Conservation (phyloP, 2,113 vertebrate genomes). For the Podiceps cristatus region DNA sequence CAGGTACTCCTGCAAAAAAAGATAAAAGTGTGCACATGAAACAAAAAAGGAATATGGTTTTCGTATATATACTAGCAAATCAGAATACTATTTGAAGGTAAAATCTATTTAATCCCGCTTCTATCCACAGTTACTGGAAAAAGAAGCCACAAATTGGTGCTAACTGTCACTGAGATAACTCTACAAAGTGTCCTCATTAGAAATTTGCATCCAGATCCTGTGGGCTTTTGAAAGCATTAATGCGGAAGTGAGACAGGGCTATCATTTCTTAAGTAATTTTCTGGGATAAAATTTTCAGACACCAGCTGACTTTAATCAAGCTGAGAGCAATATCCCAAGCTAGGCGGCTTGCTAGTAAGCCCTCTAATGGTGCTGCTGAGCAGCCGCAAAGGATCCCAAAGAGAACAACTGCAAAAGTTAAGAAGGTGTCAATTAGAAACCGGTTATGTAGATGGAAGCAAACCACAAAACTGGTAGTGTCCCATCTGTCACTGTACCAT, state of each 20-base stretch:
- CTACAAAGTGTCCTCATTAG: not conserved
- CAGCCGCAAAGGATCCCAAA: not conserved
- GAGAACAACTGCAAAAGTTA: not conserved
- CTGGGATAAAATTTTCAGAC: not conserved
- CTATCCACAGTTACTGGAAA: not conserved
- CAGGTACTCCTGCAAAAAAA: not conserved
- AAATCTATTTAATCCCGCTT: not conserved
- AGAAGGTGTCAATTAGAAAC: not conserved
- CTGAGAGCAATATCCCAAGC: not conserved
- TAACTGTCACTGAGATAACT: not conserved
- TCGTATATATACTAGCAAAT: not conserved
- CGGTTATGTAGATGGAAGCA: not conserved
- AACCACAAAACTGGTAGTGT: rapidly evolving
- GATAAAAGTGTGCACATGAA: not conserved
- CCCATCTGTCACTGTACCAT: not conserved
- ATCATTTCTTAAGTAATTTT: not conserved
- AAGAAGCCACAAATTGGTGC: not conserved
- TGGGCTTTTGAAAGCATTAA: not conserved
- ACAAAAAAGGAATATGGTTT: rapidly evolving
- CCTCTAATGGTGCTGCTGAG: not conserved
- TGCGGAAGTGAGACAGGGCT: not conserved
- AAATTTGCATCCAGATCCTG: not conserved
- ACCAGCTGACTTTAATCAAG: not conserved
- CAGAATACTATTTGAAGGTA: not conserved
- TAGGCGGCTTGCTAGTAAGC: not conserved